Evolutionary conservation across 2,797 vertebrate genomes (phyloP).

Genomic region (Antennarius maculatus): DNA sequence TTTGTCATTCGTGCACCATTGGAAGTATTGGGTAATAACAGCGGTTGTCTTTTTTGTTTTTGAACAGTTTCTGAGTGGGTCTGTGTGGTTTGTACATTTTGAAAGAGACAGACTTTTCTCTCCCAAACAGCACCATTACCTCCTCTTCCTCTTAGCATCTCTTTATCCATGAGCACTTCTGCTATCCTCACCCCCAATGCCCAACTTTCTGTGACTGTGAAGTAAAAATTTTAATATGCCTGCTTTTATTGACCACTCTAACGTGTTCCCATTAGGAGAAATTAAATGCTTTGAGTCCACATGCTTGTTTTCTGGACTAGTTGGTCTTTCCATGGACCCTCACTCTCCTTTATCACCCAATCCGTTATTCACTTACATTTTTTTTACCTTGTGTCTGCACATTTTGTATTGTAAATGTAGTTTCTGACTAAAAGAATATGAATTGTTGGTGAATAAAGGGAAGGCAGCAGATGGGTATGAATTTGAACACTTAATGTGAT

Average conservation of each 20-base stretch:
- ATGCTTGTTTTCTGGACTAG: conserved; percentile 1
- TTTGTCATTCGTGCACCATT: conserved; percentile 16
- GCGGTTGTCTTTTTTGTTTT: conserved; percentile 24
- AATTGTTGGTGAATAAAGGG: conserved; percentile 67
- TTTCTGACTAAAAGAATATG: conserved; percentile 22
- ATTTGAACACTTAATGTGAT: conserved; percentile 63
- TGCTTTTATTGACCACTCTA: conserved; percentile 61
- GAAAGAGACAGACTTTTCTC: conserved; percentile 36
- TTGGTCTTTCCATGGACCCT: conserved; percentile 5
- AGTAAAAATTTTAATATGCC: conserved; percentile 36
- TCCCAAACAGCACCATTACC: conserved; percentile 13
- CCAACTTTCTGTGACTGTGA: conserved; percentile 41
- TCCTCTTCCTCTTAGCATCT: neutral
- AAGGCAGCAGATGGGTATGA: conserved; percentile 53
- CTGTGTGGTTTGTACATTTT: conserved; percentile 39
- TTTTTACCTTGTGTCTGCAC: conserved; percentile 5
- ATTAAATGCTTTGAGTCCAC: conserved; percentile 16
- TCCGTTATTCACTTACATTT: conserved; percentile 25
- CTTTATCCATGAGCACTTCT: conserved; percentile 19
- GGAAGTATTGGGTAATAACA: conserved; percentile 3
- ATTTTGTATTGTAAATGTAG: conserved; percentile 15
- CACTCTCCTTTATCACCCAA: conserved; percentile 12
- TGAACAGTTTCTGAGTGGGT: conserved; percentile 70
- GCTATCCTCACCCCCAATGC: conserved; percentile 24
- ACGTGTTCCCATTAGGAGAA: conserved; percentile 12